phyloP scores from a whole-genome alignment of 2,797 vertebrate species.

The Crocodylus rhombifer region DNA sequence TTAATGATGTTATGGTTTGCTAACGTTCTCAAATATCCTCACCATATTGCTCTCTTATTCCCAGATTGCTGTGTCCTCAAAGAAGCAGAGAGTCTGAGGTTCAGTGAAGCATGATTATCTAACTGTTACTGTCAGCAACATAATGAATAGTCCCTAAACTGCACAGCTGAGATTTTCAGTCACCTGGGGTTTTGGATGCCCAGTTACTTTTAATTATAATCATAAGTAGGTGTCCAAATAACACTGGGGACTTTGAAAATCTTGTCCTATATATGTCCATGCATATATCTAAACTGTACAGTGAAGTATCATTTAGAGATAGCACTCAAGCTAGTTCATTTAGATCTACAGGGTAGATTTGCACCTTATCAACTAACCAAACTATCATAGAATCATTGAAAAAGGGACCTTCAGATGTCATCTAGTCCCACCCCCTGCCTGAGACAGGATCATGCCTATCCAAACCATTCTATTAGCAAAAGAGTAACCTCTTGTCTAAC shows the following conservation, averaged over 20 bases:
- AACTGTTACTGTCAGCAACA: background rate
- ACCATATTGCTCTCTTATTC: background rate
- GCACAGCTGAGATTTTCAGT: background rate
- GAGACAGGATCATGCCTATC: no score
- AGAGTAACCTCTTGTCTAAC: no score
- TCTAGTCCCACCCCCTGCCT: no score
- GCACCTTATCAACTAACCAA: no score
- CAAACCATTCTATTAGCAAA: no score
- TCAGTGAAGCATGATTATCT: background rate
- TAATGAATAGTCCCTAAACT: background rate
- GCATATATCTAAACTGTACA: fast-evolving
- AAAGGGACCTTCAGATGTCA: no score
- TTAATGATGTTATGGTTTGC: background rate
- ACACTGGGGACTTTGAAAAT: background rate
- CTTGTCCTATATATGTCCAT: background rate
- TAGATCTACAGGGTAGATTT: no score
- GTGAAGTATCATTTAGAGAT: background rate
- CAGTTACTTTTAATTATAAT: background rate
- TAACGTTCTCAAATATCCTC: background rate
- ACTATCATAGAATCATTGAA: no score
- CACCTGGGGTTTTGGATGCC: background rate
- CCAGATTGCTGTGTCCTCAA: background rate
- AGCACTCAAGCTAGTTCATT: no score
- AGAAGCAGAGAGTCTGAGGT: background rate
- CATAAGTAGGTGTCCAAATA: no score